Evolutionary conservation across 2,113 vertebrate genomes (phyloP), one percentile per base, ranked within the genome.

Genomic region (Atlantisia rogersi): DNA sequence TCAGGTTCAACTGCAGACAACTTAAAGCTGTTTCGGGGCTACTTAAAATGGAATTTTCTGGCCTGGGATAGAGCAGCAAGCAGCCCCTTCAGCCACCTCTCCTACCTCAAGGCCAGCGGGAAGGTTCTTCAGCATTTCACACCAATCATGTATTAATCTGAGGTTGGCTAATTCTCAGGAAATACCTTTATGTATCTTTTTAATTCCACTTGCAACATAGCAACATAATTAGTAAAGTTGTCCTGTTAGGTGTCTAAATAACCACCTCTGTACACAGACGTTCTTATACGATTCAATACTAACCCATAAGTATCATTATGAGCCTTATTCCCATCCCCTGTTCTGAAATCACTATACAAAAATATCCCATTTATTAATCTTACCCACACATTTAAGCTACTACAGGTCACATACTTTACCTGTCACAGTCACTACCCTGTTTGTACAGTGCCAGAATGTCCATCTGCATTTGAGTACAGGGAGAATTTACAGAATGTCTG

Each of bases 71-170:
- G 68, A 86, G 48, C 46, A 90, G 12, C 44, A 60, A 55, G 5
- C 75, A 69, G 48, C 29, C 96, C 62, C 65, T 60, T 70, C 79
- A 68, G 35, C 5, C 52, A 82, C 70, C 56, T 81, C 65, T 86
- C 39, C 77, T 60, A 46, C n/a, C 26, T 60, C 39, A 21, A 35
- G 26, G 69, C 58, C 37, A 67, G 64, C 29, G 15, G 8, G 12
- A 81, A 70, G 10, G n/a, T 60, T 42, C 35, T 78, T 78, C 65
- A 82, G 64, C 15, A 64, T 67, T 75, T 75, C 82, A 46, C 26
- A 68, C 20, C 58, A 71, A 40, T 16, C 50, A 46, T 9, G 5
- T 29, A 59, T 44, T 67, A 37, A 64, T 44, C n/a, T 35, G 26
- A 71, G 26, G 22, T 3, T 71, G 12, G 31, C 17, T 63, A 78